Evolutionary conservation across 2,888 invertebrate species (phyloP), one percentile per base, ranked within the genome.

Genomic region (Lydus trimaculatus): DNA sequence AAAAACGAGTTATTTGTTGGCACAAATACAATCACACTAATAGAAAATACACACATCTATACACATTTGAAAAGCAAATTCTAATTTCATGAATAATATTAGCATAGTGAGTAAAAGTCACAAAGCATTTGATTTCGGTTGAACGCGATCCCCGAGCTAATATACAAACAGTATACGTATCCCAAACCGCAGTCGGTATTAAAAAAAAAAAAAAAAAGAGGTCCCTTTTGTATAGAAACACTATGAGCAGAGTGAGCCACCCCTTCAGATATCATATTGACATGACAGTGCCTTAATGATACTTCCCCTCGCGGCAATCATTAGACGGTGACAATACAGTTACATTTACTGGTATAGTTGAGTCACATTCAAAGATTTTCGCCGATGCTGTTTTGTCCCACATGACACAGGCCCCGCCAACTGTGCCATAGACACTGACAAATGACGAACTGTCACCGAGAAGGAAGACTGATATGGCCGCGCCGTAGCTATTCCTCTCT

Each of bases 371-470:
- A 78, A 76, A 82, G 80, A 75, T 77, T 76, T 43, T 77, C 78
- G 79, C 81, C 83, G 83, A 83, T 84, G 84, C 84, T 84, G 84
- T 84, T 85, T 85, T 85, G 85, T 85, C 85, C 85, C 85, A 85
- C 85, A 85, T 85, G 85, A 85, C 85, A 84, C 84, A 82, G 83
- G 78, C 82, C 82, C 83, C 83, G 84, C 84, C 85, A 85, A 84
- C 85, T 85, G 85, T 86, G 86, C 84, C 84, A 80, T 76, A 81
- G 85, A 85, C 86, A 85, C 84, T 85, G 86, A 86, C 86, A 86
- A 86, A 86, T 86, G 86, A 86, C 85, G 86, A 84, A 85, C 84
- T 86, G 86, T 86, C 86, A 85, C 83, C 86, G 85, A 83, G 85
- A 85, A 86, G 84, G 85, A 86, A 86, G 86, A 86, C 85, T 85